A percentile compares a stretch with the other conserved stretches of the same genome.
These are phyloP conservation scores for Montipora cactus DNA, from an alignment of 64 coral and sea anemone species.

Conservation along the genomic window DNA sequence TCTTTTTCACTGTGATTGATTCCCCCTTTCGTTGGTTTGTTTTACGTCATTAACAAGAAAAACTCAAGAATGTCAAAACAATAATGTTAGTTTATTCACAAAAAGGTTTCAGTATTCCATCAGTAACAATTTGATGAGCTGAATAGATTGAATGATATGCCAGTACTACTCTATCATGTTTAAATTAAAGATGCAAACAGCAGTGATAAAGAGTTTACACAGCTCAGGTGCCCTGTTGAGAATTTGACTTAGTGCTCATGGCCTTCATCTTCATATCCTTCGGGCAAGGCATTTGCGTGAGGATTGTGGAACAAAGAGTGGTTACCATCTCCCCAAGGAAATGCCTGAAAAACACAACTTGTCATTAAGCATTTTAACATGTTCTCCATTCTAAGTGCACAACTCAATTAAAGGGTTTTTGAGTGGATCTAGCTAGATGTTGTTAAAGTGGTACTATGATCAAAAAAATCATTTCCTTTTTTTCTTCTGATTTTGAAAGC, in stretches of 20 bases:
- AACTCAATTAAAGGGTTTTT: no score
- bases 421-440: no score
- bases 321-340: constrained; percentile 98
- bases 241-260: constrained; percentile 1
- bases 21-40: no score
- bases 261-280: constrained; percentile 84
- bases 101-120: background rate
- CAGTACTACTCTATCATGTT: background rate
- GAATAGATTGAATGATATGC: background rate
- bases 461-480: no score
- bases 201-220: background rate
- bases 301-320: constrained; percentile 91
- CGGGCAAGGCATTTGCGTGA: constrained; percentile 91
- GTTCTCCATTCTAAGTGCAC: no score
- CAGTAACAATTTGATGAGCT: background rate
- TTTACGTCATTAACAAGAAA: no score
- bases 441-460: no score
- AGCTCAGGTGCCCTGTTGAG: background rate
- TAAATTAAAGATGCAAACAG: background rate
- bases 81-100: no score
- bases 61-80: no score
- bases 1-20: no score
- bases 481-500: no score
- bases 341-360: constrained; percentile 52
- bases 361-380: no score